Base-by-base conservation (phyloP, 2,888 invertebrate genomes). In the Bombylius discolor region DNA sequence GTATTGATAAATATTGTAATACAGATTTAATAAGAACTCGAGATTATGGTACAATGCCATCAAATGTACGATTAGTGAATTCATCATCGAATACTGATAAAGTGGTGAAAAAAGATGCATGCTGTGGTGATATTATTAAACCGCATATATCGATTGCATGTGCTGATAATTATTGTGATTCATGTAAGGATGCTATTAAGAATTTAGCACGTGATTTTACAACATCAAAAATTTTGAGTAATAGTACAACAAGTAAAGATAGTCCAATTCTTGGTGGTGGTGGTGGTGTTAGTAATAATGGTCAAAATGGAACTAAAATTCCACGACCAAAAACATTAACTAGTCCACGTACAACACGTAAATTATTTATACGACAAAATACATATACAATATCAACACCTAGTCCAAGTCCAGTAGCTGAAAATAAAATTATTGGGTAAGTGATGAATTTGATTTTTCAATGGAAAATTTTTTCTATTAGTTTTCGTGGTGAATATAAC, bases 151-250 rank as follows among this genome's bases (percentile, higher is more conserved):
- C 74, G 0, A 76, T 77, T 39, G 72, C 77, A 13, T 75, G 77
- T 61, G 75, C 77, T 47, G 77, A 76, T 34, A 78, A 78, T 62
- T 78, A 78, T 62, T 81, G 81, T 72, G 81, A 81, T 66, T 80
- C 80, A 59, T 81, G 81, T 65, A 79, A 79, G 64, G 78, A 78
- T 62, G 77, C 76, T 46, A 79, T 79, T 12, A 78, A 77, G 58
- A 73, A 74, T 58, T 69, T 80, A 60, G 79, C 79, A 13, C 76
- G 76, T 60, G 74, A 75, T 50, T 70, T 70, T 58, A 66, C 67
- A 5, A 4, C n/a, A 45, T 12, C 13, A 5, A n/a, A 14, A n/a
- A n/a, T 14, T 14, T 11, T 8, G 2, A 42, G 39, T 42, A 42
- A 7, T 7, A 34, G 13, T 4, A 47, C 39, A 51, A 31, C 55